Conservation (phyloP, 2,113 vertebrate genomes). For the Chamaea fasciata region DNA sequence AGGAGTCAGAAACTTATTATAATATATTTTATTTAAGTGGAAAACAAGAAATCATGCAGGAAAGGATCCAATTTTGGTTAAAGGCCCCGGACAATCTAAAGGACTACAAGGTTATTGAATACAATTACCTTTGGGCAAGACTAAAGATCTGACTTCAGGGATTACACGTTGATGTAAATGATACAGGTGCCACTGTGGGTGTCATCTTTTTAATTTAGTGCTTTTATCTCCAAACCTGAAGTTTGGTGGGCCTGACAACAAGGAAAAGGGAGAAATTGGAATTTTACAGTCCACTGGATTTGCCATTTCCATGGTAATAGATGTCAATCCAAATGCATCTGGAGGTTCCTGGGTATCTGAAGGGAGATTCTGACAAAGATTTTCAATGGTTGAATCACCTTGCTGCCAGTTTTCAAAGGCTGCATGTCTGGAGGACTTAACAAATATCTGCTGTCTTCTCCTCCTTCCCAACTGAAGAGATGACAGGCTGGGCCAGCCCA, state of each 20-base stretch:
- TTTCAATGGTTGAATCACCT: not conserved
- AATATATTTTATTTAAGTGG: not conserved
- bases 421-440: not conserved
- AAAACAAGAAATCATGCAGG: not conserved
- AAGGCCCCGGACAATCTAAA: not conserved
- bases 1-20: not conserved
- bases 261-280: accelerated
- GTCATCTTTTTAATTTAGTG: not conserved
- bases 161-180: not conserved
- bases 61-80: not conserved
- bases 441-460: not conserved
- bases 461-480: not conserved
- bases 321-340: not conserved
- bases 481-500: not conserved
- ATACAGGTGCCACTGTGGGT: not conserved
- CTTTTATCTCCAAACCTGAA: not conserved
- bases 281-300: not conserved
- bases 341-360: not conserved
- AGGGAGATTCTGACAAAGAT: not conserved
- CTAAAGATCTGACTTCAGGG: not conserved
- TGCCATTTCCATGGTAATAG: not conserved
- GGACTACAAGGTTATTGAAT: not conserved
- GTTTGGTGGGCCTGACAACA: not conserved
- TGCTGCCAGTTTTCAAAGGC: not conserved
- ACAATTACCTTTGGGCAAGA: not conserved